Evolutionary conservation across 2,113 vertebrate species (phyloP), one percentile per base, ranked within the genome.

Genomic region (Emydura subglobosa): DNA sequence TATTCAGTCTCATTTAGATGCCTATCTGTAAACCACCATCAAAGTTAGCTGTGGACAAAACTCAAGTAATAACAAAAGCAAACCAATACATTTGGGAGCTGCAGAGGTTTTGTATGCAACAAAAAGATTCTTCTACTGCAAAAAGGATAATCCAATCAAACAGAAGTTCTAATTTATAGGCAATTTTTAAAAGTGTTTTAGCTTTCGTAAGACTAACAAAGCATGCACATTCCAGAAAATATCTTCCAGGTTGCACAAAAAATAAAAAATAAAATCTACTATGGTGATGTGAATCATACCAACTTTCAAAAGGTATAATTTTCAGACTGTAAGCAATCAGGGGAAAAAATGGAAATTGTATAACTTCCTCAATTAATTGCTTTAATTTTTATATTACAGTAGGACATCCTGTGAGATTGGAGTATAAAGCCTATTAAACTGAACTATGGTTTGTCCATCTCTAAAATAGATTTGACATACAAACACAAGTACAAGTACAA

Each of bases 401-500:
- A 6, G 91, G 17, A 76, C 76, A 94, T 68, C 34, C 47, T 90
- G 51, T 92, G 86, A 97, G 91, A 85, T 22, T 81, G 79, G 16
- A 95, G 39, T 22, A 95, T 87, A 97, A 97, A 97, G 95, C 87
- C 92, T 96, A 95, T 90, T 97, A 96, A 97, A 95, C 25, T 96
- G 94, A 97, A 97, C 91, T 97, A 86, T 95, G 90, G 76, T 94
- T 93, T 96, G 87, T 82, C 90, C 87, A 97, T 85, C 74, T 92
- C 87, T 94, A 98, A 98, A 98, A 98, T 93, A 98, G 97, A 98
- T 96, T 88, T 97, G 97, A 98, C 94, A 98, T 96, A 98, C 93
- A 98, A 97, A 98, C 90, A 97, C 90, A 97, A 97, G 98, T 98
- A 98, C 98, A 98, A 99, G 99, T 98, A 98, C 98, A 98, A 99